Conservation (phyloP, 2,113 vertebrate genomes). For the Rhadina sibilatrix region DNA sequence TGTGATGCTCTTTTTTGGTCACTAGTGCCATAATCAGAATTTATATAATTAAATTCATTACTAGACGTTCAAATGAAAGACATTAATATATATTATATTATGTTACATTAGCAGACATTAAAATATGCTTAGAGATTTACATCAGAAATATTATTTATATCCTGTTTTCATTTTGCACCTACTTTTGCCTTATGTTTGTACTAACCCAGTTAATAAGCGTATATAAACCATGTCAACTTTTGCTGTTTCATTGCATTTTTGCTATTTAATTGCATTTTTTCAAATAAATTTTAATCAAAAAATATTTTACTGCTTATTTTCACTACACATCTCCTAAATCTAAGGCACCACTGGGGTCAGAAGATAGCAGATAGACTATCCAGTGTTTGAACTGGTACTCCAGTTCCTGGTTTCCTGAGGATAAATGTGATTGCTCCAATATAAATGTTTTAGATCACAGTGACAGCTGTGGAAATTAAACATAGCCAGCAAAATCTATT, state of each 20-base stretch:
- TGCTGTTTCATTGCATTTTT: not conserved
- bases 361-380: not conserved
- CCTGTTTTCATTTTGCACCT: not conserved
- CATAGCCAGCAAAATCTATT: slow-evolving; percentile 51
- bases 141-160: not conserved
- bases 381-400: not conserved
- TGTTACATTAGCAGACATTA: not conserved
- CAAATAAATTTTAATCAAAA: not conserved
- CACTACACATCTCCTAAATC: not conserved
- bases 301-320: not conserved
- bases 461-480: slow-evolving; percentile 60
- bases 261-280: not conserved
- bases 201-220: not conserved
- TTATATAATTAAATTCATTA: not conserved
- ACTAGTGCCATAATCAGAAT: not conserved
- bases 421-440: slow-evolving; percentile 32
- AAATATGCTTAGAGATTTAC: not conserved
- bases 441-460: slow-evolving; percentile 57
- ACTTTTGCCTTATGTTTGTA: not conserved
- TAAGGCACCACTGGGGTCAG: not conserved
- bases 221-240: not conserved
- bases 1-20: not conserved
- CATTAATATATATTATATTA: not conserved
- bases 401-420: slow-evolving; percentile 8
- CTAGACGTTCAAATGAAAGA: not conserved